Percentiles rank a stretch among this genome's conserved stretches.
phyloP scores from a whole-genome alignment of 1,140 invertebrate genomes.

The Thaumatotibia leucotreta region DNA sequence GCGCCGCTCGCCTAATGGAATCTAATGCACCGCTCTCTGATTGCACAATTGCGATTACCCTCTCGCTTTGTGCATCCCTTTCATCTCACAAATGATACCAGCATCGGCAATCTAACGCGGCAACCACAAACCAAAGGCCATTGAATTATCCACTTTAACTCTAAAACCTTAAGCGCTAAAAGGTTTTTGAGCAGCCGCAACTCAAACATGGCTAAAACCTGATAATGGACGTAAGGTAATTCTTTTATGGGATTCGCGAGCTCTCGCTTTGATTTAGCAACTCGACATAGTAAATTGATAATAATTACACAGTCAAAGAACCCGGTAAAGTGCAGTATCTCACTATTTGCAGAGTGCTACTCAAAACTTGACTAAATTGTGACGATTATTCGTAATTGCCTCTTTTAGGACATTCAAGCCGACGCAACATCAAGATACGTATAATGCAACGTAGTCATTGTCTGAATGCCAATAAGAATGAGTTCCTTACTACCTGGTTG shows the following conservation, averaged over 20 bases:
- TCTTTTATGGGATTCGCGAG: background rate
- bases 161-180: background rate
- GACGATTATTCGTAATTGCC: background rate
- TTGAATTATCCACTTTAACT: constrained; percentile 24
- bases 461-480: too few relatives aligned
- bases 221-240: constrained; percentile 10
- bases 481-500: too few relatives aligned
- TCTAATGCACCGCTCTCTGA: constrained; percentile 43
- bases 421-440: too few relatives aligned
- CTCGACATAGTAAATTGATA: background rate
- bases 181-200: background rate
- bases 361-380: background rate
- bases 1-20: constrained; percentile 42
- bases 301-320: constrained; percentile 7
- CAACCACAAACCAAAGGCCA: background rate
- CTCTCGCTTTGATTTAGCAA: constrained; percentile 6
- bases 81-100: constrained; percentile 59
- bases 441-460: too few relatives aligned
- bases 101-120: constrained; percentile 24
- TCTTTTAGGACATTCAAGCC: too few relatives aligned
- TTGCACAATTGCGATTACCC: constrained; percentile 69
- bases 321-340: background rate
- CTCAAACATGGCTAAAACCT: background rate
- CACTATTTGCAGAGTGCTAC: background rate
- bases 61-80: constrained; percentile 66